phyloP scores from a whole-genome alignment of 2,888 invertebrate species.

The Monopis laevigella region DNA sequence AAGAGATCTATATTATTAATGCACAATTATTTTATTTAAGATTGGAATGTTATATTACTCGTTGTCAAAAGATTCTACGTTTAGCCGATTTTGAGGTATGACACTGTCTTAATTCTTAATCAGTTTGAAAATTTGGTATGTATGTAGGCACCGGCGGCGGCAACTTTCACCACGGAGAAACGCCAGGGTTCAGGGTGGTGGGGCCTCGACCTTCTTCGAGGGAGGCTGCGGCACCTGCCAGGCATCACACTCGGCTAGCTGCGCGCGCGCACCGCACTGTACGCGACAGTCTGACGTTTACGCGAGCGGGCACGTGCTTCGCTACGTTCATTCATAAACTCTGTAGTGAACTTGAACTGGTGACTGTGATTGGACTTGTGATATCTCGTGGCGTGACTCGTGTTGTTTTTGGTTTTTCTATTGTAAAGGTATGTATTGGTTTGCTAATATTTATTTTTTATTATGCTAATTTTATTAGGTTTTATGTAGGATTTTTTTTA shows the following conservation, averaged over 20 bases:
- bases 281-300: slow-evolving; percentile 34
- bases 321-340: slow-evolving; percentile 7
- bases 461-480: neutral
- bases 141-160: slow-evolving; percentile 51
- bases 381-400: neutral
- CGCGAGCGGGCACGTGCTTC: slow-evolving; percentile 43
- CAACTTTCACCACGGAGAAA: slow-evolving; percentile 13
- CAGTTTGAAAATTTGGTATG: slow-evolving; percentile 53
- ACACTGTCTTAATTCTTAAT: no score
- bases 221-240: slow-evolving; percentile 59
- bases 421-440: slow-evolving; percentile 3
- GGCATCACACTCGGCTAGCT: slow-evolving; percentile 48
- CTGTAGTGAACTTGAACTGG: slow-evolving; percentile 1
- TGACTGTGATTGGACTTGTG: slow-evolving; percentile 6
- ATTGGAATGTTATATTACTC: neutral
- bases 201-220: slow-evolving; percentile 62
- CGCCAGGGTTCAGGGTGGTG: slow-evolving; percentile 21
- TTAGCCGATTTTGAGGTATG: no score
- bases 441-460: neutral
- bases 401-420: slow-evolving; percentile 1
- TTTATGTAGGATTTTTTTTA: neutral
- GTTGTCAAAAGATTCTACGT: no score
- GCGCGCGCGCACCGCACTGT: slow-evolving; percentile 44
- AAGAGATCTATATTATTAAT: no score
- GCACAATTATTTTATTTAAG: no score